phyloP scores from a whole-genome alignment of 2,113 vertebrate species.

The Ceyx margarethae region DNA sequence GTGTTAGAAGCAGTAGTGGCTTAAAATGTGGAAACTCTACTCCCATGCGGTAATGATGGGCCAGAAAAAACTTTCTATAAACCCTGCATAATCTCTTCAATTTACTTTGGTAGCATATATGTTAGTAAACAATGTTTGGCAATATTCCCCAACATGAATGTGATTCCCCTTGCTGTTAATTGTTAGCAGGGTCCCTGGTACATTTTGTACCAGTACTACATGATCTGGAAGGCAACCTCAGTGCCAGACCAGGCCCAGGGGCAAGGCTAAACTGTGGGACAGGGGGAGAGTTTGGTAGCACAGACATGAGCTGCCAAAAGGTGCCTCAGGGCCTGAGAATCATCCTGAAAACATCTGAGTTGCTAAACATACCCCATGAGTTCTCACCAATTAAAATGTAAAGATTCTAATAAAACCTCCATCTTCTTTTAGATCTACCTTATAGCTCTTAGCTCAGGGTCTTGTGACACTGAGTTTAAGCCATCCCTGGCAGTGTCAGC shows the following conservation, averaged over 20 bases:
- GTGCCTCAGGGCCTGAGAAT: background rate
- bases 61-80: background rate
- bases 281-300: background rate
- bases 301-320: fast-evolving
- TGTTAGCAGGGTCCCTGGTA: background rate
- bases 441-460: background rate
- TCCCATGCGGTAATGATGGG: background rate
- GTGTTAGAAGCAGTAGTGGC: background rate
- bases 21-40: background rate
- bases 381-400: background rate
- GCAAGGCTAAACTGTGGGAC: background rate
- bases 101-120: background rate
- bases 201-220: background rate
- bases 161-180: background rate
- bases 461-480: background rate
- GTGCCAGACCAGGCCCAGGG: background rate
- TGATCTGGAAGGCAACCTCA: background rate
- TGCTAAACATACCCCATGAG: background rate
- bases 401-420: background rate
- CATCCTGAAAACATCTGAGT: background rate
- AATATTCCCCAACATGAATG: background rate
- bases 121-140: background rate
- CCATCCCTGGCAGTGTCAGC: background rate
- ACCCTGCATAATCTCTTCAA: background rate
- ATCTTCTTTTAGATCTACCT: background rate